Percentiles rank a stretch among this genome's conserved stretches.
Evolutionary conservation across 2,797 vertebrate genomes (phyloP).

Genomic region (Phataginus tricuspis): DNA sequence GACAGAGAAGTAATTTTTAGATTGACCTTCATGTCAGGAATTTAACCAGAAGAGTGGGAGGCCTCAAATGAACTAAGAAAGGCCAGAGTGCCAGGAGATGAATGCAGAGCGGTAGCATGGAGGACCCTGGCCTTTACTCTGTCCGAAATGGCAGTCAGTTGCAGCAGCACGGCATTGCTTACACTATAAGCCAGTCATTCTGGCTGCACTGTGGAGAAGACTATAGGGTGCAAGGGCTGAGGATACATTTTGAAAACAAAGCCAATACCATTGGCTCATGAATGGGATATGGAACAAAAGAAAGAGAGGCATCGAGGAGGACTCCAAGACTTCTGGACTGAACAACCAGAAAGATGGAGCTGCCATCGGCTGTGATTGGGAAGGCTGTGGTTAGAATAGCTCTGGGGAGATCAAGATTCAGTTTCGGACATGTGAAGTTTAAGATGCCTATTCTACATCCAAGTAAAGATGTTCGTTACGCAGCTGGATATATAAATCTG

Average conservation of each 20-base stretch:
- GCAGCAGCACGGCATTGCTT: not conserved
- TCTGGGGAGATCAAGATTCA: not conserved
- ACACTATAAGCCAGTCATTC: not conserved
- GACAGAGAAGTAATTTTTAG: not conserved
- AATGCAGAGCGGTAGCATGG: not conserved
- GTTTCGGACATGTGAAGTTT: not conserved
- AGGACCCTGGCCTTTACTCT: not conserved
- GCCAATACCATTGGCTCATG: not conserved
- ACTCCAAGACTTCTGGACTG: not conserved
- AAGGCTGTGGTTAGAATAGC: not conserved
- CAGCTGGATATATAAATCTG: not conserved
- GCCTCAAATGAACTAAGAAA: not conserved
- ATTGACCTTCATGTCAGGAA: too few relatives aligned
- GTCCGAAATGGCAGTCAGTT: not conserved
- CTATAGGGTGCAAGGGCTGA: not conserved
- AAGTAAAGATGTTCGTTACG: not conserved
- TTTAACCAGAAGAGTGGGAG: not conserved
- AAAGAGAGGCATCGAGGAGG: not conserved
- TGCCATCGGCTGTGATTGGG: not conserved
- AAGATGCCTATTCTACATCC: not conserved
- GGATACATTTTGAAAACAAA: not conserved
- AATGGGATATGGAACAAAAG: not conserved
- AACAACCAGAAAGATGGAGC: not conserved
- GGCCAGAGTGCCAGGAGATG: not conserved
- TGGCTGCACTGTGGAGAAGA: not conserved